A percentile compares a stretch with the other conserved stretches of the same genome.
Evolutionary conservation across 2,888 invertebrate genomes (phyloP).

Genomic region (Sceliomorpha sp.): DNA sequence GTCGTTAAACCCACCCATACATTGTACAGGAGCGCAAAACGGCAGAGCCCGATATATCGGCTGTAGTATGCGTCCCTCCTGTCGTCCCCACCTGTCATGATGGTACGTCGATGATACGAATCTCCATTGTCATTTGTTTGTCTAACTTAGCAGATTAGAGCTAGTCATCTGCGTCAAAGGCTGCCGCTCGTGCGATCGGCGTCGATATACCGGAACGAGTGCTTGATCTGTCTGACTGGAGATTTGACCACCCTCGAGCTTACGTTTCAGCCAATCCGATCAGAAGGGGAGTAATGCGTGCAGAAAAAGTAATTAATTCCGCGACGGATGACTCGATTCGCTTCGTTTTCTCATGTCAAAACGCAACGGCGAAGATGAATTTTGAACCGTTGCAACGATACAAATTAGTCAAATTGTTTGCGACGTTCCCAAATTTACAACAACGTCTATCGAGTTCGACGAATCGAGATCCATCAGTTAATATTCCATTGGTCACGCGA

Average conservation of each 20-base stretch:
- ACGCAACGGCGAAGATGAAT: constrained; percentile 9
- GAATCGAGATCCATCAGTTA: no score
- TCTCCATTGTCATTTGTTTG: constrained; percentile 80
- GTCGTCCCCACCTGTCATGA: constrained; percentile 34
- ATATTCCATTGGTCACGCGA: no score
- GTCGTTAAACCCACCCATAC: constrained; percentile 73
- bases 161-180: constrained; percentile 78
- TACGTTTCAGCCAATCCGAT: constrained; percentile 5
- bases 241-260: constrained; percentile 47
- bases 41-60: constrained; percentile 48
- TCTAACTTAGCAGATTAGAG: constrained; percentile 73
- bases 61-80: constrained; percentile 40
- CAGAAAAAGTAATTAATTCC: constrained; percentile 53
- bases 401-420: constrained; percentile 31
- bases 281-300: constrained; percentile 11
- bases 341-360: constrained; percentile 12
- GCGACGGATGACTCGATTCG: constrained; percentile 22
- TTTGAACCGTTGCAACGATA: constrained; percentile 3
- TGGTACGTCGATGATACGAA: constrained; percentile 61
- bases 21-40: constrained; percentile 54
- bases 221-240: constrained; percentile 22
- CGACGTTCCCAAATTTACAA: no score
- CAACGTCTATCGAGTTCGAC: no score
- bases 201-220: constrained; percentile 50
- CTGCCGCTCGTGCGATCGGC: constrained; percentile 59